Conservation (phyloP, 2,113 vertebrate genomes). For the Halcyon malimbica region DNA sequence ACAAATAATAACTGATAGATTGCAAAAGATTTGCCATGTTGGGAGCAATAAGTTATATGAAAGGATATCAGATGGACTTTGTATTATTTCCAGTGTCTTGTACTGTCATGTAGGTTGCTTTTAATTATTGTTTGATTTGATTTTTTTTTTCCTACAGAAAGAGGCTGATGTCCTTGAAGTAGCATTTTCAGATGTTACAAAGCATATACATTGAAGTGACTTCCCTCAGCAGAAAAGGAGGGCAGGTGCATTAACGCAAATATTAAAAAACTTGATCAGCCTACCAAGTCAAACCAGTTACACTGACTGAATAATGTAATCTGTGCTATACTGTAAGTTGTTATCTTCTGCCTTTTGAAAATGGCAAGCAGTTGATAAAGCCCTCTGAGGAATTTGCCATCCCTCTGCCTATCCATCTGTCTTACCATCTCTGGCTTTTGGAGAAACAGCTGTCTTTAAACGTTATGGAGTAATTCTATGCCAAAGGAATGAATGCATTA, state of each 20-base stretch:
- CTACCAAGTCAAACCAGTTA: not conserved
- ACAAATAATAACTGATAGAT: not conserved
- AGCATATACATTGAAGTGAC: not conserved
- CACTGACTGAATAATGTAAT: not conserved
- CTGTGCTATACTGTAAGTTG: not conserved
- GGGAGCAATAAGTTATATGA: not conserved
- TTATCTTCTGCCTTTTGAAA: conserved; percentile 3
- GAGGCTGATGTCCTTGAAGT: not conserved
- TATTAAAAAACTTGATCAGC: not conserved
- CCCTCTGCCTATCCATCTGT: conserved; percentile 54
- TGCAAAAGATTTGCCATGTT: not conserved
- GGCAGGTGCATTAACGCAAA: not conserved
- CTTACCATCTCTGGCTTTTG: conserved; percentile 8
- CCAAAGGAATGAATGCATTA: conserved; percentile 31
- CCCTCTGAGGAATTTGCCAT: conserved; percentile 31
- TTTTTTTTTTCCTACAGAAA: not conserved
- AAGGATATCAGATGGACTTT: not conserved
- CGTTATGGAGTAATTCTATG: conserved; percentile 15
- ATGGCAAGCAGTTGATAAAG: not conserved
- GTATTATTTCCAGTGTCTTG: not conserved
- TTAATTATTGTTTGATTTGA: not conserved
- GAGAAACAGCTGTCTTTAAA: conserved; percentile 50
- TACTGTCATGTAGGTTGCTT: not conserved
- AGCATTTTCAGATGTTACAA: not conserved
- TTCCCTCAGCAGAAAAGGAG: not conserved